A percentile compares a stretch with the other conserved stretches of the same genome.
Conservation (phyloP, 1,140 invertebrate species). For the Drusus annulatus region DNA sequence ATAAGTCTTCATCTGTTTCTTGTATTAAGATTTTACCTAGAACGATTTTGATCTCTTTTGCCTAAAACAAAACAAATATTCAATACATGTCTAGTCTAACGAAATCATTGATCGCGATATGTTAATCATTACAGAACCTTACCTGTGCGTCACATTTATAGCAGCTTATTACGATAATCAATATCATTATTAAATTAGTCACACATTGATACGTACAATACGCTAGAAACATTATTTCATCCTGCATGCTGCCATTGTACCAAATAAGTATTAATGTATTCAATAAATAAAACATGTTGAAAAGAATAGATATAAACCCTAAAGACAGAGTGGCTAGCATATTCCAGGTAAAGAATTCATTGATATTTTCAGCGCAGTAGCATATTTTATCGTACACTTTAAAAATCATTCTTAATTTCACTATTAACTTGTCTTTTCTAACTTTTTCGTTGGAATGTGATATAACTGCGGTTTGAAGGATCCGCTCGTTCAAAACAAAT, state of each 20-base stretch:
- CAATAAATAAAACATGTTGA: constrained; percentile 30
- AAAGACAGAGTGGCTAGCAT: background rate
- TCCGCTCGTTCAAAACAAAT: background rate
- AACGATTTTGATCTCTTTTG: constrained; percentile 30
- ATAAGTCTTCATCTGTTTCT: constrained; percentile 29
- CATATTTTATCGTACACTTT: constrained; percentile 29
- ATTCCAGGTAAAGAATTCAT: constrained; percentile 13
- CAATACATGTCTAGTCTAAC: no score
- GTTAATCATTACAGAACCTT: constrained; percentile 1
- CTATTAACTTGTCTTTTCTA: background rate
- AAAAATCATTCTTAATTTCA: constrained; percentile 9
- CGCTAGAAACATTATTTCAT: background rate
- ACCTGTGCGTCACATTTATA: constrained; percentile 23
- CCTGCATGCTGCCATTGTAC: background rate
- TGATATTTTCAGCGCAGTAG: background rate
- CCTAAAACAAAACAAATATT: constrained; percentile 1
- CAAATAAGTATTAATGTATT: background rate
- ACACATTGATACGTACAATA: background rate
- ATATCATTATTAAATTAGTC: background rate
- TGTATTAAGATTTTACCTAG: constrained; percentile 38
- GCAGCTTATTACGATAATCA: constrained; percentile 10
- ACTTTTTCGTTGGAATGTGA: background rate
- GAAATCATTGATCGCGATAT: no score
- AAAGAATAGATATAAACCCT: background rate
- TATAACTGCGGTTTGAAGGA: background rate